These are phyloP conservation scores for Drosophila orena DNA, from an alignment of 1,140 invertebrate species.

Conservation along the genomic window DNA sequence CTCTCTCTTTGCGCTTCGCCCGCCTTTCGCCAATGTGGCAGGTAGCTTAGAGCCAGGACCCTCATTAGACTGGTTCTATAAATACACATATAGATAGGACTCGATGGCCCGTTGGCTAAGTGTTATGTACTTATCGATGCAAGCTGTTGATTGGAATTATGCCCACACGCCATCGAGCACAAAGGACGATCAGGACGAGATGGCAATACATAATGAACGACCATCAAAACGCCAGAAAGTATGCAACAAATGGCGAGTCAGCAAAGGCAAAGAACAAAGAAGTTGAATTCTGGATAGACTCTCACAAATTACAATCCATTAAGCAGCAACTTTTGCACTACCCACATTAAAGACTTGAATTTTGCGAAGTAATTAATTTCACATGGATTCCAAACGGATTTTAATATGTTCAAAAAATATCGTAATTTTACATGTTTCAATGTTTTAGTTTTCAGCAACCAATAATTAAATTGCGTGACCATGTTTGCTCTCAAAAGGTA, in stretches of 20 bases:
- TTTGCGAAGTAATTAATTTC: too few relatives aligned
- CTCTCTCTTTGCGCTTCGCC: constrained; percentile 9
- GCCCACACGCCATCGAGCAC: constrained; percentile 10
- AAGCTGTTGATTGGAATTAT: constrained; percentile 73
- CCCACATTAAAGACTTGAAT: too few relatives aligned
- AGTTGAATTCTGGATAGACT: background rate
- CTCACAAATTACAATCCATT: too few relatives aligned
- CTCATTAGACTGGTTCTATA: constrained; percentile 47
- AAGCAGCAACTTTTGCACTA: too few relatives aligned
- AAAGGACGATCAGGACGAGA: constrained; percentile 24
- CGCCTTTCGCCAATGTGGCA: constrained; percentile 26
- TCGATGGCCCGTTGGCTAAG: constrained; percentile 15
- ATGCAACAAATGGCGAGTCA: constrained; percentile 38
- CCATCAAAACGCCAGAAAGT: constrained; percentile 29
- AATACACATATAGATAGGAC: too few relatives aligned
- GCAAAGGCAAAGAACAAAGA: constrained; percentile 25
- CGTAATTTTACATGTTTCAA: background rate
- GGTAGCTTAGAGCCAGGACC: constrained; percentile 34
- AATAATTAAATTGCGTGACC: constrained; percentile 2
- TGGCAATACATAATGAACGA: constrained; percentile 35
- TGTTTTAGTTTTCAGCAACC: background rate
- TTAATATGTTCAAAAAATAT: background rate
- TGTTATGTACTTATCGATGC: constrained; percentile 69
- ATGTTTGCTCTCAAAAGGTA: background rate
- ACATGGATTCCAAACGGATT: background rate